Conservation (phyloP, 2,888 invertebrate genomes). For the Thera obeliscata region DNA sequence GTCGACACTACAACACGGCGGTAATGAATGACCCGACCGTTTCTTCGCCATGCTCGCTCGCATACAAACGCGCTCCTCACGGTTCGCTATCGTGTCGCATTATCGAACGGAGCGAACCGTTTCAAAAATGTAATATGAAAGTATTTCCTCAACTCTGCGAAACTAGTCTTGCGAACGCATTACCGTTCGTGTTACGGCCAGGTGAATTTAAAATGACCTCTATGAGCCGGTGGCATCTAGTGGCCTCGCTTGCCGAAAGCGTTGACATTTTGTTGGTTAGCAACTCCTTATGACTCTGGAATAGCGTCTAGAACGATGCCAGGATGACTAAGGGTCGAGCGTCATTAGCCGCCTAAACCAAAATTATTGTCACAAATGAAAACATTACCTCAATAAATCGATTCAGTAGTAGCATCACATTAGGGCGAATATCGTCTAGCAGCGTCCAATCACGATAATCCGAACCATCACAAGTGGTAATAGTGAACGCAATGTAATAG, state of each 20-base stretch:
- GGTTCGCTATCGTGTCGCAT: slow-evolving; percentile 65
- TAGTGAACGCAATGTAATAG: slow-evolving; percentile 65
- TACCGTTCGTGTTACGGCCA: slow-evolving; percentile 82
- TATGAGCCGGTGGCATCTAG: slow-evolving; percentile 81
- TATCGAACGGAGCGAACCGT: slow-evolving; percentile 63
- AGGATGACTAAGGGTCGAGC: slow-evolving; percentile 78
- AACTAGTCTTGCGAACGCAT: slow-evolving; percentile 83
- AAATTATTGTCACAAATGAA: slow-evolving; percentile 68
- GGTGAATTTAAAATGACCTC: slow-evolving; percentile 84
- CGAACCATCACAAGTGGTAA: slow-evolving; percentile 63
- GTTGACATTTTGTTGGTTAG: slow-evolving; percentile 82
- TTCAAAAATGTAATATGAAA: slow-evolving; percentile 77
- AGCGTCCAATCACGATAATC: slow-evolving; percentile 73
- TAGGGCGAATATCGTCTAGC: slow-evolving; percentile 81
- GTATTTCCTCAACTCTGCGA: slow-evolving; percentile 83
- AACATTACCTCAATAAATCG: slow-evolving; percentile 75
- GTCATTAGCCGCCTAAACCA: slow-evolving; percentile 70
- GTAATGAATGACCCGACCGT: slow-evolving; percentile 79
- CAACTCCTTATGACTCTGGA: slow-evolving; percentile 73
- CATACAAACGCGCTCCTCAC: slow-evolving; percentile 63
- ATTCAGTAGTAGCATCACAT: slow-evolving; percentile 73
- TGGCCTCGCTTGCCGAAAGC: slow-evolving; percentile 80
- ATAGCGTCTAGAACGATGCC: slow-evolving; percentile 70
- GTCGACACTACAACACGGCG: slow-evolving; percentile 74
- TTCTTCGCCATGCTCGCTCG: slow-evolving; percentile 58